These are phyloP conservation scores for Mormoops blainvillei DNA, from an alignment of 2,113 vertebrate genomes.

Conservation along the genomic window DNA sequence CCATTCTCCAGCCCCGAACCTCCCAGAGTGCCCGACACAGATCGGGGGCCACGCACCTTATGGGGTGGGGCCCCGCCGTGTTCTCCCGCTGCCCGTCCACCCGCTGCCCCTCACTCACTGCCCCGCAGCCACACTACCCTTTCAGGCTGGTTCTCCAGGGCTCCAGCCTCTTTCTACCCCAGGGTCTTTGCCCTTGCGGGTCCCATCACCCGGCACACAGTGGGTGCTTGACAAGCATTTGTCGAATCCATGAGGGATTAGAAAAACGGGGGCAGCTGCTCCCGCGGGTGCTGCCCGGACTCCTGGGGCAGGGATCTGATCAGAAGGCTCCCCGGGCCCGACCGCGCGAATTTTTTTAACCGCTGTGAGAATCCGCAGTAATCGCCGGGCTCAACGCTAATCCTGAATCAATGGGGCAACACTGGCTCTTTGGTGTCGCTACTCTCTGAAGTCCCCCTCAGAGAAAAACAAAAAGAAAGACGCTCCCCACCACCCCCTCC, in stretches of 20 bases:
- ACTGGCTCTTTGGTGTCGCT: slow-evolving; percentile 29
- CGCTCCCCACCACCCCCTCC: accelerated
- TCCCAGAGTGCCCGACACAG: neutral
- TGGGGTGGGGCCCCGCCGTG: accelerated
- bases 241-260: neutral
- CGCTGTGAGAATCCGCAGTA: neutral
- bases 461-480: slow-evolving; percentile 28
- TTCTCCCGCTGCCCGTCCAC: accelerated
- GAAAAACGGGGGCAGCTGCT: neutral
- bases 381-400: neutral
- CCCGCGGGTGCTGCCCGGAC: neutral
- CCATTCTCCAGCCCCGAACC: no score
- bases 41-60: accelerated
- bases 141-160: neutral
- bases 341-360: neutral
- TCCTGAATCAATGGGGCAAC: neutral
- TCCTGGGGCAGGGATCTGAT: no score
- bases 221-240: neutral
- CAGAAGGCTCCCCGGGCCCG: neutral
- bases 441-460: slow-evolving; percentile 65
- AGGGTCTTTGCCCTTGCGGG: neutral
- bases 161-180: neutral
- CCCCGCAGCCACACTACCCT: neutral
- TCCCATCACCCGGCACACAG: neutral
- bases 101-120: accelerated